Evolutionary conservation across 2,113 vertebrate species (phyloP).

Genomic region (Pelmatolapia mariae): DNA sequence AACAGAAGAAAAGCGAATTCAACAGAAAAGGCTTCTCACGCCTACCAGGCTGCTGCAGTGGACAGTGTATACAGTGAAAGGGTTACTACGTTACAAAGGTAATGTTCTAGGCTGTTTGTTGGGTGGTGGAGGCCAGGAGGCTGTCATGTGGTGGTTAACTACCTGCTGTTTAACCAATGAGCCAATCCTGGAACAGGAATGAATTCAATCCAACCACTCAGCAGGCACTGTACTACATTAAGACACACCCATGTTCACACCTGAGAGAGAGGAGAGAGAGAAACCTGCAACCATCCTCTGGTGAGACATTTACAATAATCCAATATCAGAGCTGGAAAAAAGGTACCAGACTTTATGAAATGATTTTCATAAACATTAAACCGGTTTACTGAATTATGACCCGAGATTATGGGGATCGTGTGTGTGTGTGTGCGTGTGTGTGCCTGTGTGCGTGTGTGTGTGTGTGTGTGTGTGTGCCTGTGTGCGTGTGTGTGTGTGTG

Average conservation of each 20-base stretch:
- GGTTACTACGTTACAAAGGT: background rate
- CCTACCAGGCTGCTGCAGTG: background rate
- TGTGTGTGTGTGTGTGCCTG: too few species aligned
- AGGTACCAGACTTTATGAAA: too few species aligned
- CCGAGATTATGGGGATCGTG: too few species aligned
- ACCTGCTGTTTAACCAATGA: background rate
- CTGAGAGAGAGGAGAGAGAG: rapidly evolving
- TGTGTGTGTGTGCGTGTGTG: too few species aligned
- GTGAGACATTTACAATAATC: background rate
- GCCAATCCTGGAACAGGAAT: background rate
- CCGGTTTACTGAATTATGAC: too few species aligned
- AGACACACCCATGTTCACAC: background rate
- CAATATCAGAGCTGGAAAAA: too few species aligned
- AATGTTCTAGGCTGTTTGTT: background rate
- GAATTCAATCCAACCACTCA: background rate
- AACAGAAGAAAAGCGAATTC: rapidly evolving
- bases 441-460: too few species aligned
- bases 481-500: too few species aligned
- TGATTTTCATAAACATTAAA: too few species aligned
- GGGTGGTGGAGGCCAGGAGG: background rate
- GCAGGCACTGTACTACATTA: background rate
- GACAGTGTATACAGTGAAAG: background rate
- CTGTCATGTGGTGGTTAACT: background rate
- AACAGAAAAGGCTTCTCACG: rapidly evolving
- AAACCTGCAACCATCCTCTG: background rate